Percentiles rank a stretch among this genome's conserved stretches.
These are phyloP conservation scores for Cyprinella venusta DNA, from an alignment of 2,797 vertebrate genomes.

Conservation along the genomic window DNA sequence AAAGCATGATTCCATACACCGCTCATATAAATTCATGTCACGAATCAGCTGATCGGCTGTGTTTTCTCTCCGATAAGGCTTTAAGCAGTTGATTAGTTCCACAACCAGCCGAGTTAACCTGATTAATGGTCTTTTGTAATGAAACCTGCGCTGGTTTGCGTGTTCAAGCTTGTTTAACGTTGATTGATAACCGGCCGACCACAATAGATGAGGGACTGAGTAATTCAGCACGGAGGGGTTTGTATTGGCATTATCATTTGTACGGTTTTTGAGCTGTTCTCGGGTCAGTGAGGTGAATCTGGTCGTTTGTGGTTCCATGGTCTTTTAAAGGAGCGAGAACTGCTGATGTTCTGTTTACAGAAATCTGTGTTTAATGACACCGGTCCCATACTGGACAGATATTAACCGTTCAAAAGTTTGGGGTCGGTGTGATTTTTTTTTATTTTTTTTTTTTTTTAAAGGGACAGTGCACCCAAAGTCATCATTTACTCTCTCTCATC, in stretches of 20 bases:
- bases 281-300: conserved; percentile 38
- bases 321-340: conserved; percentile 7
- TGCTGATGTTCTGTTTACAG: conserved; percentile 45
- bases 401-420: background rate
- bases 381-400: background rate
- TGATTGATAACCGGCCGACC: conserved; percentile 74
- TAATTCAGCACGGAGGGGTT: conserved; percentile 73
- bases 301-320: conserved; percentile 10
- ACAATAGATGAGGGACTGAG: conserved; percentile 73
- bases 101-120: conserved; percentile 22
- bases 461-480: too few relatives aligned
- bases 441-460: too few relatives aligned
- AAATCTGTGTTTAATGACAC: background rate
- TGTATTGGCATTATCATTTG: conserved; percentile 75
- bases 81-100: conserved; percentile 11
- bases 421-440: background rate
- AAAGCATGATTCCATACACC: background rate
- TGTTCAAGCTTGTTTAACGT: conserved; percentile 65
- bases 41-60: background rate
- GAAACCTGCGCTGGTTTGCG: conserved; percentile 58
- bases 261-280: conserved; percentile 67
- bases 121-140: conserved; percentile 9
- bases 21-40: background rate
- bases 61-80: background rate
- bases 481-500: too few relatives aligned